Evolutionary conservation across 2,113 vertebrate species (phyloP), one percentile per base, ranked within the genome.

Genomic region (Cettia cetti): DNA sequence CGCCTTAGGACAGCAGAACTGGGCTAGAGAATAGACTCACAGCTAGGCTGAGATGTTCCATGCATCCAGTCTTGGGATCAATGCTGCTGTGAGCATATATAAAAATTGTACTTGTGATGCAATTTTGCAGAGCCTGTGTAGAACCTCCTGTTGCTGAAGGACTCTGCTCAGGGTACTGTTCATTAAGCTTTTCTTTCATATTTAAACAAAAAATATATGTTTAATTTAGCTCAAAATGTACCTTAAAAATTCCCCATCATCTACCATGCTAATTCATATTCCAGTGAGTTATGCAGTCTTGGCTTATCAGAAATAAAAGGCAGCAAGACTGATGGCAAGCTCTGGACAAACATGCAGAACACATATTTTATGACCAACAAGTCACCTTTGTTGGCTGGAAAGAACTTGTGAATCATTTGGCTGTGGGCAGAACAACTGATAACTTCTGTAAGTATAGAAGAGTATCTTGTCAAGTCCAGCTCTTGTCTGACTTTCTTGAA

Each of bases 371-470:
- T 47, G 35, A 59, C 18, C 8, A 64, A n/a, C 1, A 52, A 71
- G 4, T 49, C 16, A 37, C 7, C 22, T 64, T 82, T 49, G 24
- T 15, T 2, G 1, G 4, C 33, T 39, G 30, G 33, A 42, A 91
- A 54, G 14, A 47, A 11, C 7, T 89, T 3, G 1, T 0, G 1
- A 35, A 7, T 72, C 1, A 1, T 33, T 21, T 53, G 23, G 10
- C 4, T 6, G 22, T 61, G 13, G 24, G 13, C 37, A 75, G 30
- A 27, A 76, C 21, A 5, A 17, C 7, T 33, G 10, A 20, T 47
- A 28, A 68, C 7, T 20, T 87, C 35, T 52, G 3, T 26, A 83
- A 65, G 19, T 39, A 47, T 2, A 19, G 16, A 61, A 33, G 9
- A 56, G 7, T 22, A 15, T 65, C 21, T 70, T 66, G 21, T 5